Conservation (phyloP, 2,888 invertebrate species). For the Caradrina kadenii region DNA sequence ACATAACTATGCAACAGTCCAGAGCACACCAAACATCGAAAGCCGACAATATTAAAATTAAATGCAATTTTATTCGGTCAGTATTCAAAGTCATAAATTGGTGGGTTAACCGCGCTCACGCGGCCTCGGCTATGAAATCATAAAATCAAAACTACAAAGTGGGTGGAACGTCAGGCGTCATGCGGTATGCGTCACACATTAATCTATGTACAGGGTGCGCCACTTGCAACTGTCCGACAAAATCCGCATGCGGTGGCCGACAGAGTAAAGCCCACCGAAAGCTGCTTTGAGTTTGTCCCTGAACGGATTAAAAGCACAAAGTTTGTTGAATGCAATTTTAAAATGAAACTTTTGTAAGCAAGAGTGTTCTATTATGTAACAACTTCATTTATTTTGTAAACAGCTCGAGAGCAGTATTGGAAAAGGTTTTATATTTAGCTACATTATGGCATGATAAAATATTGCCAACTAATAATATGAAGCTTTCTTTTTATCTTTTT, state of each 20-base stretch:
- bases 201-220: constrained; percentile 78
- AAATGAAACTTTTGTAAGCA: constrained; percentile 68
- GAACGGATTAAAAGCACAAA: constrained; percentile 83
- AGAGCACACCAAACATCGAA: constrained; percentile 25
- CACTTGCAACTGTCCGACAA: constrained; percentile 73
- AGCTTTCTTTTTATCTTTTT: constrained; percentile 6
- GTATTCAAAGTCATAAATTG: constrained; percentile 67
- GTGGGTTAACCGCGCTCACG: constrained; percentile 64
- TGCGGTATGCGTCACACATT: constrained; percentile 79
- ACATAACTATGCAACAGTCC: constrained; percentile 21
- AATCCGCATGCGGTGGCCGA: constrained; percentile 81
- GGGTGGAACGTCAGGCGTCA: constrained; percentile 65
- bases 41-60: constrained; percentile 50
- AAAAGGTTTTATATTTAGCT: constrained; percentile 36
- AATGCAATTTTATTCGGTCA: constrained; percentile 54
- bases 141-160: constrained; percentile 72
- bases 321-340: constrained; percentile 78
- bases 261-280: constrained; percentile 82
- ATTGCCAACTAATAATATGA: constrained; percentile 23
- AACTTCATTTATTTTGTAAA: constrained; percentile 56
- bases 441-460: constrained; percentile 36
- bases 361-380: constrained; percentile 58
- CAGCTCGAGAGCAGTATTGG: constrained; percentile 48
- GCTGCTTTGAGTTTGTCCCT: constrained; percentile 85
- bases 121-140: constrained; percentile 66